A percentile compares a stretch with the other conserved stretches of the same genome.
Evolutionary conservation across 2,113 vertebrate genomes (phyloP).

Genomic region (Aplodontia rufa): DNA sequence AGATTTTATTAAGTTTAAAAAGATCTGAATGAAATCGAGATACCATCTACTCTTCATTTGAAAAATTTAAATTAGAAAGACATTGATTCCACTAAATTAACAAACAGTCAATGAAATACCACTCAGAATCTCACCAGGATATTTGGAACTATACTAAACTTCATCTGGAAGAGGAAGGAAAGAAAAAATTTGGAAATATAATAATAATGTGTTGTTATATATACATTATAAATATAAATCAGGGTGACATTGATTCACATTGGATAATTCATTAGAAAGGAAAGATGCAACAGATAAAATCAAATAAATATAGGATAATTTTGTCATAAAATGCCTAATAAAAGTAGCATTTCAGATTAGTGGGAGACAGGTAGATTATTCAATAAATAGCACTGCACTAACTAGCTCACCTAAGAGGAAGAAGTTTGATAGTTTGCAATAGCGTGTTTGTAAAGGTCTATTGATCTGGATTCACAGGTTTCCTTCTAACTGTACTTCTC

Average conservation of each 20-base stretch:
- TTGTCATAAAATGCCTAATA: background rate
- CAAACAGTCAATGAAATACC: background rate
- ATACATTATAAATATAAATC: background rate
- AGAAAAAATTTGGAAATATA: background rate
- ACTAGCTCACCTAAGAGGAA: background rate
- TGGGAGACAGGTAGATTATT: background rate
- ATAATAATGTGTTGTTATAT: rapidly evolving
- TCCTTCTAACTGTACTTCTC: background rate
- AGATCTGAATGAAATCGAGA: background rate
- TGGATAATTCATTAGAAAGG: background rate
- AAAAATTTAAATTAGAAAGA: background rate
- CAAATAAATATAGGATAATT: background rate
- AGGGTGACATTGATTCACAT: background rate
- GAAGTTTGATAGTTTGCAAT: background rate
- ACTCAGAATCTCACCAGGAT: background rate
- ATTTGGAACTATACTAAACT: background rate
- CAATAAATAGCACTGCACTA: background rate
- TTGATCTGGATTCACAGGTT: background rate
- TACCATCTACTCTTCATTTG: background rate
- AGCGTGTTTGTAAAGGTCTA: background rate
- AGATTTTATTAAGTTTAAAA: background rate
- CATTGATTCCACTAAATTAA: background rate
- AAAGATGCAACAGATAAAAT: background rate
- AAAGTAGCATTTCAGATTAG: background rate
- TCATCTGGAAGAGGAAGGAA: background rate